Evolutionary conservation across 2,797 vertebrate genomes (phyloP), one percentile per base, ranked within the genome.

Genomic region (Tenualosa ilisha): DNA sequence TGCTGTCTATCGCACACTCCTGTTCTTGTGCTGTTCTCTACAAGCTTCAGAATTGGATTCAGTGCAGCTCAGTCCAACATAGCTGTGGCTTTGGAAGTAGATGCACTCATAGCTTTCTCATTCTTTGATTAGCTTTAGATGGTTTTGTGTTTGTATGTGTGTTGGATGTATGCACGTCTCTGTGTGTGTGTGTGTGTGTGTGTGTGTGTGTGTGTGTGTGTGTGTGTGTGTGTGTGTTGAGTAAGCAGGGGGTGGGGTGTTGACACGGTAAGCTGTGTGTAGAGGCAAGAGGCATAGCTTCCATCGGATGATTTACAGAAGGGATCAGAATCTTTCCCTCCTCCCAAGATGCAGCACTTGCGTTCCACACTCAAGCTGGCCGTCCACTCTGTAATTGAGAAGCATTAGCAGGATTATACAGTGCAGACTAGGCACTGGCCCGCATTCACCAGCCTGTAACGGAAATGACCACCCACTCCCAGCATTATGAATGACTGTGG

Each of bases 371-470:
- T 75, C 68, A 75, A 15, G 31, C 15, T 6, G 68, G 31, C 31
- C 17, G 68, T 12, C 68, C 68, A 75, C 17, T 75, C 68, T 79
- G 72, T 79, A 79, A 79, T 79, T 17, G 37, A 79, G 72, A 43
- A 20, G 40, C 72, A 79, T 79, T 79, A 79, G 72, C 7, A 40
- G 72, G 37, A 79, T 79, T 79, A 46, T 79, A 79, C 72, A 79
- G 72, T 40, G 8, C 50, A 72, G 65, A 72, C 65, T 40, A 72
- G 12, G 31, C 26, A n/a, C 72, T 8, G 72, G 40, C 5, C 72
- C 40, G 40, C 72, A 43, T 46, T 17, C 72, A 9, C 17, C 15
- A 43, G 72, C 72, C 68, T 20, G 46, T 79, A 8, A 15, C 43
- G 72, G 72, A 79, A 79, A 46, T 20, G 20, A 46, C 15, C 40